Percentiles rank a stretch among this genome's conserved stretches.
Evolutionary conservation across 2,797 vertebrate species (phyloP).

Genomic region (Odontamblyopus lacepedii): DNA sequence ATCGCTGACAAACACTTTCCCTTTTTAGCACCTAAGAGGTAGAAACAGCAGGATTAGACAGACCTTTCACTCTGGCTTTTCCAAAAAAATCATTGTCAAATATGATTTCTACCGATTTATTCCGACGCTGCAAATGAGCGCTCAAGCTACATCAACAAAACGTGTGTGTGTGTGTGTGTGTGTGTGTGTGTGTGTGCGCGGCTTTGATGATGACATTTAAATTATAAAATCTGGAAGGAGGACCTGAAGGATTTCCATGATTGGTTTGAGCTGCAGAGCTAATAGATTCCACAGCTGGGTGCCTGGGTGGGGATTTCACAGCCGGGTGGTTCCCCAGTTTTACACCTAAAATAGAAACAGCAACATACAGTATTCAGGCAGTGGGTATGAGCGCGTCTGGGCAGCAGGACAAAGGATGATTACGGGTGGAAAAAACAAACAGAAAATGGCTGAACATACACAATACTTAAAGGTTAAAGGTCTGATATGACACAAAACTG

Average conservation of each 20-base stretch:
- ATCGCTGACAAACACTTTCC: constrained; percentile 73
- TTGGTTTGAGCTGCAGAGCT: constrained; percentile 38
- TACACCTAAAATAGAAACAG: constrained; percentile 50
- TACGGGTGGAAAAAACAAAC: too few relatives aligned
- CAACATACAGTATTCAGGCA: constrained; percentile 19
- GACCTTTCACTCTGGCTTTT: constrained; percentile 65
- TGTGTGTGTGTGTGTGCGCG: constrained; percentile 13
- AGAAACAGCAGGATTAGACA: constrained; percentile 76
- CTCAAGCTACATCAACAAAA: constrained; percentile 42
- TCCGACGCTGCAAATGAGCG: constrained; percentile 36
- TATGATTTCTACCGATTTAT: constrained; percentile 55
- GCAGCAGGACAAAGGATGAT: too few relatives aligned
- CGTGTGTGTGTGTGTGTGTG: constrained; percentile 24
- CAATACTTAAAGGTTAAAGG: too few relatives aligned
- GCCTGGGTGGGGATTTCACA: constrained; percentile 53
- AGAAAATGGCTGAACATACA: too few relatives aligned
- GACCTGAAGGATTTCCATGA: constrained; percentile 47
- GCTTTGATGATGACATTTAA: constrained; percentile 26
- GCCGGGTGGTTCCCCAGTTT: constrained; percentile 37
- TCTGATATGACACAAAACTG: too few relatives aligned
- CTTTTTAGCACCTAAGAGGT: constrained; percentile 77
- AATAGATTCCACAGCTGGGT: constrained; percentile 52
- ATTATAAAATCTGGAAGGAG: constrained; percentile 23
- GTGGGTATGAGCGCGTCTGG: background rate
- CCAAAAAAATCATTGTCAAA: constrained; percentile 59